Conservation (phyloP, 2,113 vertebrate species). For the Grantiella picta region DNA sequence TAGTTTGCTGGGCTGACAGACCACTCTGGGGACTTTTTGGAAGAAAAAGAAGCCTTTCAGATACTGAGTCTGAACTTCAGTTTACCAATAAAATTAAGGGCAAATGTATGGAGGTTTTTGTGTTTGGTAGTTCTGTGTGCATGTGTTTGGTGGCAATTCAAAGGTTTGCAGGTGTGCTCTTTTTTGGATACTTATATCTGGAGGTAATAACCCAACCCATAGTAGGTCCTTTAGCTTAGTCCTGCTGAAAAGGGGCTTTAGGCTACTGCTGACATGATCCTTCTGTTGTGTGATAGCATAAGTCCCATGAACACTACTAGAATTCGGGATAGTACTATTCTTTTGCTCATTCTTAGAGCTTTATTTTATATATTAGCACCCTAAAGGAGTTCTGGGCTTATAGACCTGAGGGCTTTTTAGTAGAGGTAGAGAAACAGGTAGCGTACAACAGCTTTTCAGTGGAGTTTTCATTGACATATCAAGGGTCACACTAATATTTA, state of each 20-base stretch:
- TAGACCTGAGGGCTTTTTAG: not conserved
- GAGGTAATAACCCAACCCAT: not conserved
- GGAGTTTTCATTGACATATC: not conserved
- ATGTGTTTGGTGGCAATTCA: not conserved
- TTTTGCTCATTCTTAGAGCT: not conserved
- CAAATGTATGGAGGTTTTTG: rapidly evolving
- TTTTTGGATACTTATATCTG: not conserved
- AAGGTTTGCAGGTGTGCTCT: not conserved
- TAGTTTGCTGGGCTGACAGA: not conserved
- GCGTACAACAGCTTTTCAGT: not conserved
- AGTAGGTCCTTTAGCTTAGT: too few species aligned
- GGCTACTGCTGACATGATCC: not conserved
- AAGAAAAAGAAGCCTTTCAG: not conserved
- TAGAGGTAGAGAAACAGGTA: not conserved
- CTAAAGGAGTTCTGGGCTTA: not conserved
- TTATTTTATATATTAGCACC: not conserved
- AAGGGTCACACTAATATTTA: not conserved
- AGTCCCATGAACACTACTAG: not conserved
- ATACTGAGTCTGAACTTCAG: not conserved
- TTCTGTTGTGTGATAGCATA: not conserved
- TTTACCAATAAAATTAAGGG: not conserved
- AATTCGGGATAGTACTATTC: not conserved
- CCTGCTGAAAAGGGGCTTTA: not conserved
- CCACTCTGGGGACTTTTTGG: not conserved
- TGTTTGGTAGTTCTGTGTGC: not conserved